Percentiles rank a stretch among this genome's conserved stretches.
These are phyloP conservation scores for Musca vetustissima DNA, from an alignment of 1,140 invertebrate species.

Conservation along the genomic window DNA sequence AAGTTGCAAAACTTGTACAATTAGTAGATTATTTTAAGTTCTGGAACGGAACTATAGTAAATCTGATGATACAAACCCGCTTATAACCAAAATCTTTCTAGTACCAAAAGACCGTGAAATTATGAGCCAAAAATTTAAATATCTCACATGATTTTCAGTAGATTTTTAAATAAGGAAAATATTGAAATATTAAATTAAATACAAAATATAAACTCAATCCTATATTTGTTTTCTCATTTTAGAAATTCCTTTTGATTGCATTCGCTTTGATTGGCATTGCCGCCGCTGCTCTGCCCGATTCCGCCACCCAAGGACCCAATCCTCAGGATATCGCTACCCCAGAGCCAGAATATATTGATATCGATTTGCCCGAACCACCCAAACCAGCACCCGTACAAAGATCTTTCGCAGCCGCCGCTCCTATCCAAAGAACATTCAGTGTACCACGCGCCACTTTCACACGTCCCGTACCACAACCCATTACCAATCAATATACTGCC, in stretches of 20 bases:
- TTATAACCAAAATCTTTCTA: too few species aligned
- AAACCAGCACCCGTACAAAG: constrained; percentile 16
- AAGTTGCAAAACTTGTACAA: too few species aligned
- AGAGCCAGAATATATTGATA: constrained; percentile 54
- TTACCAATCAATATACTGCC: constrained; percentile 34
- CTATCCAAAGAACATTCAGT: constrained; percentile 3
- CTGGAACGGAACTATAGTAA: too few species aligned
- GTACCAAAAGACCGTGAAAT: too few species aligned
- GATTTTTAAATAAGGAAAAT: too few species aligned
- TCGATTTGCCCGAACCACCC: constrained; percentile 40
- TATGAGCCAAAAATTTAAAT: too few species aligned
- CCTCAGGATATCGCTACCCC: constrained; percentile 54
- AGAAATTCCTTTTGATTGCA: constrained; percentile 50
- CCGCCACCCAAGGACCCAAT: constrained; percentile 53
- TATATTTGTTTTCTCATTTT: constrained; percentile 23
- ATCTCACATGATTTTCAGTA: too few species aligned
- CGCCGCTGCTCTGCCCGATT: constrained; percentile 44
- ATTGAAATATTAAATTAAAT: too few species aligned
- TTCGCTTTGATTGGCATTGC: constrained; percentile 44
- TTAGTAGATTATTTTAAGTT: too few species aligned
- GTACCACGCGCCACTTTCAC: constrained; percentile 26
- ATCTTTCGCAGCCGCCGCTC: constrained; percentile 18
- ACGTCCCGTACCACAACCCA: constrained; percentile 33
- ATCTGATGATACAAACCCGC: too few species aligned
- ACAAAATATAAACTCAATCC: not conserved